Conservation (phyloP, 2,888 invertebrate genomes). For the Dryococelus australis region DNA sequence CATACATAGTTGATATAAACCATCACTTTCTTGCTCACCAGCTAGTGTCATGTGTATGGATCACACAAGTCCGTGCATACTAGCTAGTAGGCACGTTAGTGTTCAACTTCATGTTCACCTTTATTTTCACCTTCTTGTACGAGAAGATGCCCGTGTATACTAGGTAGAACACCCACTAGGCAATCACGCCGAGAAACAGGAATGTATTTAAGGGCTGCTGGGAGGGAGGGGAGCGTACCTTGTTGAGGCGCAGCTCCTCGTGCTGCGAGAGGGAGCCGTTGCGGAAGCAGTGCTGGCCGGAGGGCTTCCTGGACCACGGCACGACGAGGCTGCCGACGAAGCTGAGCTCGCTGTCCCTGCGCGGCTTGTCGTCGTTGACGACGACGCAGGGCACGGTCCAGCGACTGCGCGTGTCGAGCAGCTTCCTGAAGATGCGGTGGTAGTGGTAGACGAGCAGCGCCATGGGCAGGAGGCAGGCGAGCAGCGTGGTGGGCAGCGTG, state of each 20-base stretch:
- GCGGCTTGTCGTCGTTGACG: slow-evolving; percentile 37
- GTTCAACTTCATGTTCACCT: too few relatives aligned
- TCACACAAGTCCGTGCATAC: too few relatives aligned
- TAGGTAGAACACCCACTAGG: too few relatives aligned
- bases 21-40: too few relatives aligned
- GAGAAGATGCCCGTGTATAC: too few relatives aligned
- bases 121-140: too few relatives aligned
- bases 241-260: slow-evolving; percentile 62
- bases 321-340: slow-evolving; percentile 59
- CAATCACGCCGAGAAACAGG: too few relatives aligned
- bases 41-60: too few relatives aligned
- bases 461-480: slow-evolving; percentile 65
- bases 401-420: slow-evolving; percentile 58
- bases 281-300: slow-evolving; percentile 56
- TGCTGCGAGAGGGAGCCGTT: slow-evolving; percentile 59
- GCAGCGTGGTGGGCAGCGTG: slow-evolving; percentile 60
- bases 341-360: slow-evolving; percentile 62
- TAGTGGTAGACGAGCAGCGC: slow-evolving; percentile 63
- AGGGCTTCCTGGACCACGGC: slow-evolving; percentile 61
- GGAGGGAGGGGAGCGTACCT: slow-evolving; percentile 45
- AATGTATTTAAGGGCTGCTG: too few relatives aligned
- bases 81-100: too few relatives aligned
- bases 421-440: slow-evolving; percentile 62
- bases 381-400: slow-evolving; percentile 62
- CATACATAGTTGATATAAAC: too few relatives aligned